A percentile compares a stretch with the other conserved stretches of the same genome.
phyloP scores from a whole-genome alignment of 2,888 invertebrate species.

The Salticus scenicus region DNA sequence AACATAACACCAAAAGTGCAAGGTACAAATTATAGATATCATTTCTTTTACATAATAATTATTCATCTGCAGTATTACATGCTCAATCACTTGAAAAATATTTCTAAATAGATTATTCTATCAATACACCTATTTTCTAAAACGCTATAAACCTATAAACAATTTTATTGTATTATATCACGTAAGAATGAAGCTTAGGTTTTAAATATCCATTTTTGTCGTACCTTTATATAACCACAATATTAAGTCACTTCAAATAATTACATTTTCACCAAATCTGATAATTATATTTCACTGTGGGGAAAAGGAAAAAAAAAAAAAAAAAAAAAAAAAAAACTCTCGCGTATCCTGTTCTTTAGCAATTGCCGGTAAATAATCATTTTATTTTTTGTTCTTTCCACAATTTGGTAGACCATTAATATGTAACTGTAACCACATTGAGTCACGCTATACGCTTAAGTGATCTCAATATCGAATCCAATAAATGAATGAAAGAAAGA shows the following conservation, averaged over 20 bases:
- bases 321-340: neutral
- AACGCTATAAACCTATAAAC: too few species aligned
- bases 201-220: too few species aligned
- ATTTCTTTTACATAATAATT: too few species aligned
- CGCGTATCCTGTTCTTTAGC: neutral
- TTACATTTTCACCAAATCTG: neutral
- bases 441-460: slow-evolving; percentile 28
- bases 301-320: neutral
- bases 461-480: slow-evolving; percentile 18
- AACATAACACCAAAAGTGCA: too few species aligned
- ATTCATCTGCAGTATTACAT: too few species aligned
- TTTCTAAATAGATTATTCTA: too few species aligned
- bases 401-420: neutral
- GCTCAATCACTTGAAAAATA: too few species aligned
- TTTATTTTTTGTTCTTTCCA: neutral
- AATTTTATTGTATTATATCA: too few species aligned
- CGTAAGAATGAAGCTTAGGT: too few species aligned
- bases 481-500: slow-evolving; percentile 1
- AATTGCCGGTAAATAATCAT: neutral
- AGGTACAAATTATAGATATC: too few species aligned
- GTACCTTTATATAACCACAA: neutral
- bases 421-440: neutral
- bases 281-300: neutral
- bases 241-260: neutral
- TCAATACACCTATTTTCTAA: too few species aligned